Conservation (phyloP, 2,113 vertebrate species). For the Serinus canaria region DNA sequence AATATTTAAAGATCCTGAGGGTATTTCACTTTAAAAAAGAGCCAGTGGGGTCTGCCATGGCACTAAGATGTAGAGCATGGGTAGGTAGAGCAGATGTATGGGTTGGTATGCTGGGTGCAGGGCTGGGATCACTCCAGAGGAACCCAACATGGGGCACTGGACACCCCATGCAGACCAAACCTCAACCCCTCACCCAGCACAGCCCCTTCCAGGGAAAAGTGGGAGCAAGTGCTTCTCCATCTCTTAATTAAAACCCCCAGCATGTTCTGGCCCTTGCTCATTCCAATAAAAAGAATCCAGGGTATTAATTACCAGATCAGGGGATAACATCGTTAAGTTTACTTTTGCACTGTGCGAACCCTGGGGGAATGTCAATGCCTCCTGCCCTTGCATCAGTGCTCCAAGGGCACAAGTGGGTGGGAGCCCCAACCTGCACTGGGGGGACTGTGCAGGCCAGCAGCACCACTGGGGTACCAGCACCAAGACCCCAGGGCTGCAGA, state of each 20-base stretch:
- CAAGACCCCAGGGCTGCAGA: rapidly evolving
- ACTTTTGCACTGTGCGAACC: not conserved
- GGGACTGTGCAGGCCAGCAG: not conserved
- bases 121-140: not conserved
- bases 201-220: not conserved
- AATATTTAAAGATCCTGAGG: not conserved
- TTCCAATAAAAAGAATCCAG: not conserved
- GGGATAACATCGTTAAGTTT: not conserved
- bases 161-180: rapidly evolving
- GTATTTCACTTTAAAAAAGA: not conserved
- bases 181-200: too few relatives aligned
- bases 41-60: rapidly evolving
- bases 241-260: not conserved
- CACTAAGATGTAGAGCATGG: rapidly evolving
- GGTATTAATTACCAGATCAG: slow-evolving; percentile 36
- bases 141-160: rapidly evolving
- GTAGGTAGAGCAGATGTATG: rapidly evolving
- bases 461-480: rapidly evolving
- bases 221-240: not conserved
- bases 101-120: not conserved
- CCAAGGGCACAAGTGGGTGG: not conserved
- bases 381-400: not conserved
- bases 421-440: not conserved
- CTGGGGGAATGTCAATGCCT: not conserved
- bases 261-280: not conserved